A percentile compares a stretch with the other conserved stretches of the same genome.
Conservation (phyloP, 2,888 invertebrate genomes). For the Cyclophora punctaria region DNA sequence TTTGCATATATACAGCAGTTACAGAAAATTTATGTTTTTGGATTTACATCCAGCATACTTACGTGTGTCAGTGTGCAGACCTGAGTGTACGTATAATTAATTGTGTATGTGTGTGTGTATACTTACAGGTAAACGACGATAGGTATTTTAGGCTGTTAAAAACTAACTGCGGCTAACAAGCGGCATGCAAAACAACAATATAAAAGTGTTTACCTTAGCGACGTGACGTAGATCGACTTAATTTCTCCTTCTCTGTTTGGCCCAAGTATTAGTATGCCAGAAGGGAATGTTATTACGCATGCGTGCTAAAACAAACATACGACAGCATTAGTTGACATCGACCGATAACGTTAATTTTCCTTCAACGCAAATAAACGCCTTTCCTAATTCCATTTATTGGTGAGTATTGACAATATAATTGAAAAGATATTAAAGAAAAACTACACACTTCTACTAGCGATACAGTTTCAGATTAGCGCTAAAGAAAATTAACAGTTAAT, state of each 20-base stretch:
- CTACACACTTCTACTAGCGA: no score
- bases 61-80: slow-evolving; percentile 16
- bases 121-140: slow-evolving; percentile 38
- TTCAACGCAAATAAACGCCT: slow-evolving; percentile 19
- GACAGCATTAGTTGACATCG: slow-evolving; percentile 58
- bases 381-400: no score
- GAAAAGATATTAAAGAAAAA: no score
- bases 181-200: slow-evolving; percentile 28
- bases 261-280: slow-evolving; percentile 74
- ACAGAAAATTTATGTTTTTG: slow-evolving; percentile 25
- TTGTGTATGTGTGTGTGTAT: slow-evolving; percentile 24
- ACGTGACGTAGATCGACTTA: slow-evolving; percentile 36
- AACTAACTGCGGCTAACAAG: slow-evolving; percentile 29
- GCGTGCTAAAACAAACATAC: slow-evolving; percentile 75
- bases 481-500: slow-evolving; percentile 38
- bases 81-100: neutral
- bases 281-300: slow-evolving; percentile 76
- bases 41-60: slow-evolving; percentile 22
- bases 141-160: slow-evolving; percentile 8
- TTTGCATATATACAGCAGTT: slow-evolving; percentile 63
- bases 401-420: no score
- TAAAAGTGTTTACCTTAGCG: slow-evolving; percentile 51
- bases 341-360: slow-evolving; percentile 30
- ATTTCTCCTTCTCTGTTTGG: slow-evolving; percentile 52
- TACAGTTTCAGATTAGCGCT: slow-evolving; percentile 31